Evolutionary conservation across 2,888 invertebrate genomes (phyloP), one percentile per base, ranked within the genome.

Genomic region (Metalampra italica): DNA sequence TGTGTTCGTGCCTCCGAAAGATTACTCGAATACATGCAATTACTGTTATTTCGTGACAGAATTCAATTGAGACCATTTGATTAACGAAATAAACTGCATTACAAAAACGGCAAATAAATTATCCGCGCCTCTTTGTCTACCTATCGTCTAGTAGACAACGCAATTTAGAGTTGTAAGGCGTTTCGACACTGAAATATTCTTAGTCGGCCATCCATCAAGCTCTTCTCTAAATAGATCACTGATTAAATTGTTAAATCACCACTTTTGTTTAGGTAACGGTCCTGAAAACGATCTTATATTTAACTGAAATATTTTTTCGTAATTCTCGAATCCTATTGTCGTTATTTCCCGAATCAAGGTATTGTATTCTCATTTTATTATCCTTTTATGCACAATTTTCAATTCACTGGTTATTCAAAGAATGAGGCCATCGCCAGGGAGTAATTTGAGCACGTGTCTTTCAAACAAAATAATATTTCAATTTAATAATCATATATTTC

Each of bases 191-290:
- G 68, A 78, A 77, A 80, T 80, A 79, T 77, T 72, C 68, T 69
- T 71, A 62, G 60, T 67, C 67, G 71, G 71, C 68, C 68, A 81
- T 85, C 78, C 67, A 80, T 85, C 83, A 79, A 75, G 75, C 74
- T 8, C 73, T 75, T 72, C 66, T 58, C 62, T 59, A 71, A 78
- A 82, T 77, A 76, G 75, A 80, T 80, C 68, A 72, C 68, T 79
- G 77, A 78, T 82, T 80, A 81, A 78, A 76, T 75, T 78, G 75
- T 71, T 78, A 75, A 80, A 79, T 78, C 71, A 69, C 73, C 64
- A 60, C 60, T 57, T 59, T 46, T 60, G 54, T 64, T 72, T 66
- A 1, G 14, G 14, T 7, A 70, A 44, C n/a, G 9, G 3, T 14
- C 1, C 22, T 14, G 43, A 46, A 52, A 52, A 51, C 45, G 29